Evolutionary conservation across 2,888 invertebrate genomes (phyloP).

Genomic region (Pediacus dermestoides): DNA sequence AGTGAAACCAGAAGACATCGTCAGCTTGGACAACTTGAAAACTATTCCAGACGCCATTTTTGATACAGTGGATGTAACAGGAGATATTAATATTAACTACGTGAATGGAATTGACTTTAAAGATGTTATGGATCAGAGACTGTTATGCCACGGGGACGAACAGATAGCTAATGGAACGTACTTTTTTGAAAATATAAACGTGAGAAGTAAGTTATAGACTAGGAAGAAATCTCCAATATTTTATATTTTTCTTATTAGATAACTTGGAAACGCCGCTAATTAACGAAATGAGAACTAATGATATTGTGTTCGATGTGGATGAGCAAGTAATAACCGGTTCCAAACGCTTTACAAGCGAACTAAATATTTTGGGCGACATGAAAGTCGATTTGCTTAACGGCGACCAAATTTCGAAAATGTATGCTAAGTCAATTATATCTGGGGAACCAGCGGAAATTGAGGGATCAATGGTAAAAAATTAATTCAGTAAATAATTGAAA

Average conservation of each 20-base stretch:
- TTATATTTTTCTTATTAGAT: slow-evolving; percentile 30
- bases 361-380: slow-evolving; percentile 34
- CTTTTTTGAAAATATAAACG: slow-evolving; percentile 35
- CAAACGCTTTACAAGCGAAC: slow-evolving; percentile 36
- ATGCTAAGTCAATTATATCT: slow-evolving; percentile 27
- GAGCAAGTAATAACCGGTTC: slow-evolving; percentile 34
- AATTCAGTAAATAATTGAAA: slow-evolving; percentile 4
- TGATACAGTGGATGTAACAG: slow-evolving; percentile 32
- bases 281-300: slow-evolving; percentile 36
- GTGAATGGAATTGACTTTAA: slow-evolving; percentile 38
- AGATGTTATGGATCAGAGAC: slow-evolving; percentile 34
- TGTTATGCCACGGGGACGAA: slow-evolving; percentile 29
- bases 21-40: slow-evolving; percentile 28
- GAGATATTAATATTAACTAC: slow-evolving; percentile 35
- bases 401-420: slow-evolving; percentile 25
- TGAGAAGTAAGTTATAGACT: slow-evolving; percentile 35
- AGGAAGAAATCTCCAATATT: no score
- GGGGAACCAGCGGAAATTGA: slow-evolving; percentile 7
- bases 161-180: slow-evolving; percentile 37
- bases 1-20: slow-evolving; percentile 37
- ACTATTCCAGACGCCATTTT: slow-evolving; percentile 36
- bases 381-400: slow-evolving; percentile 32
- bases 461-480: slow-evolving; percentile 9
- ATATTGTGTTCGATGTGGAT: slow-evolving; percentile 41
- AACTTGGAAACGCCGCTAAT: slow-evolving; percentile 33